Conservation (phyloP, 2,888 invertebrate species). For the Gymnocheta viridis region DNA sequence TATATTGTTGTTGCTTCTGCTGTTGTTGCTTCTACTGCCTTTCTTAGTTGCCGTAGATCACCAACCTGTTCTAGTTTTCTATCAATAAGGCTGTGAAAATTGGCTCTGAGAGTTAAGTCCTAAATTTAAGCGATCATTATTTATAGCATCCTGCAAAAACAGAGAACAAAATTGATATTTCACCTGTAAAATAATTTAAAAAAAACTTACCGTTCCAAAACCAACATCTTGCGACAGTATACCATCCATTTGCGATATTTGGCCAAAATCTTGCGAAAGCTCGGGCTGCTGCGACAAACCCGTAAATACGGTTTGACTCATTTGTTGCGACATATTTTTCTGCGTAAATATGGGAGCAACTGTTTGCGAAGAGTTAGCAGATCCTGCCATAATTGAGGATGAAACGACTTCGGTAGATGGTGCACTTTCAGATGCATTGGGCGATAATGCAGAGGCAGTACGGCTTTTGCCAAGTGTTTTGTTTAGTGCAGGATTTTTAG, state of each 20-base stretch:
- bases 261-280: slow-evolving; percentile 81
- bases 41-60: slow-evolving; percentile 71
- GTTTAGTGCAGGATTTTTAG: slow-evolving; percentile 29
- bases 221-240: slow-evolving; percentile 92
- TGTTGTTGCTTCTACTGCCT: slow-evolving; percentile 72
- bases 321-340: slow-evolving; percentile 88
- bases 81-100: slow-evolving; percentile 82
- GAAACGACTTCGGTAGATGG: slow-evolving; percentile 14
- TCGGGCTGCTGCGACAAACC: slow-evolving; percentile 86
- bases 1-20: slow-evolving; percentile 73
- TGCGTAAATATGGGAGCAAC: slow-evolving; percentile 86
- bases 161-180: background rate
- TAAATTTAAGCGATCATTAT: slow-evolving; percentile 77
- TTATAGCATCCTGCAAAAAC: slow-evolving; percentile 65
- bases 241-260: slow-evolving; percentile 94
- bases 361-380: slow-evolving; percentile 56
- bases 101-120: slow-evolving; percentile 80
- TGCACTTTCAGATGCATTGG: slow-evolving; percentile 1
- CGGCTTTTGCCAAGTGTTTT: slow-evolving; percentile 61
- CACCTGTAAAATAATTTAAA: background rate
- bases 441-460: slow-evolving; percentile 8
- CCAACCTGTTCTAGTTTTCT: slow-evolving; percentile 68
- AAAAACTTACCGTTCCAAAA: slow-evolving; percentile 76
- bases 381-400: slow-evolving; percentile 79
- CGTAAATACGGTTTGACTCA: slow-evolving; percentile 86